phyloP scores from a whole-genome alignment of 1,140 invertebrate species.

The Drosophila setifemur region DNA sequence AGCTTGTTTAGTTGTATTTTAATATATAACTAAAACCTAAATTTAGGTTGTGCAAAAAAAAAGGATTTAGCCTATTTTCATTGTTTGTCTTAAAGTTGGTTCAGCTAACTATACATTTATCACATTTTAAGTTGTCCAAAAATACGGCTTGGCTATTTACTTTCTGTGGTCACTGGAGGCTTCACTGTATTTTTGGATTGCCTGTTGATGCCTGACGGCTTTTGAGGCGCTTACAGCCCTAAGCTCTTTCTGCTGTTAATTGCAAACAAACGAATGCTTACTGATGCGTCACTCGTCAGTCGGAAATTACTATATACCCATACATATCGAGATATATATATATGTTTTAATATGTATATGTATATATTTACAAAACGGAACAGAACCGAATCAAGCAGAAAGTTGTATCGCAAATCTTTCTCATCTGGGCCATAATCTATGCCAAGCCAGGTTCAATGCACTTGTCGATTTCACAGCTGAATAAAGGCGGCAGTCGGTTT shows the following conservation, averaged over 20 bases:
- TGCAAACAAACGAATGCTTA: slow-evolving; percentile 25
- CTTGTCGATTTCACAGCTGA: slow-evolving; percentile 39
- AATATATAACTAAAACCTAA: no score
- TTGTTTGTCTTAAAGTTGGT: no score
- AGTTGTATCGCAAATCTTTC: slow-evolving; percentile 1
- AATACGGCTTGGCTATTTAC: no score
- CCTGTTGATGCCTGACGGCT: slow-evolving; percentile 10
- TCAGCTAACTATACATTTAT: no score
- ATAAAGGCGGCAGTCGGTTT: slow-evolving; percentile 4
- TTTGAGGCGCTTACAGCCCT: background rate
- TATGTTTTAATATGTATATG: background rate
- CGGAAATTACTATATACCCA: slow-evolving; percentile 9
- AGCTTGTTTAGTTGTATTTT: no score
- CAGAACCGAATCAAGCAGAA: background rate
- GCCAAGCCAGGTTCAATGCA: slow-evolving; percentile 50
- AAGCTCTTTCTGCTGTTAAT: slow-evolving; percentile 20
- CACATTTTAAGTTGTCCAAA: no score
- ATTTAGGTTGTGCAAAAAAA: no score
- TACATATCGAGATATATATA: background rate
- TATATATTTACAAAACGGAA: background rate
- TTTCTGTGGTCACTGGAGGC: background rate
- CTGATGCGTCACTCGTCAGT: slow-evolving; percentile 5
- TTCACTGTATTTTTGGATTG: slow-evolving; percentile 10
- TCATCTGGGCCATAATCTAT: background rate
- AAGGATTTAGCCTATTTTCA: no score